Evolutionary conservation across 2,888 invertebrate genomes (phyloP).

Genomic region (Scaptomyza parva): DNA sequence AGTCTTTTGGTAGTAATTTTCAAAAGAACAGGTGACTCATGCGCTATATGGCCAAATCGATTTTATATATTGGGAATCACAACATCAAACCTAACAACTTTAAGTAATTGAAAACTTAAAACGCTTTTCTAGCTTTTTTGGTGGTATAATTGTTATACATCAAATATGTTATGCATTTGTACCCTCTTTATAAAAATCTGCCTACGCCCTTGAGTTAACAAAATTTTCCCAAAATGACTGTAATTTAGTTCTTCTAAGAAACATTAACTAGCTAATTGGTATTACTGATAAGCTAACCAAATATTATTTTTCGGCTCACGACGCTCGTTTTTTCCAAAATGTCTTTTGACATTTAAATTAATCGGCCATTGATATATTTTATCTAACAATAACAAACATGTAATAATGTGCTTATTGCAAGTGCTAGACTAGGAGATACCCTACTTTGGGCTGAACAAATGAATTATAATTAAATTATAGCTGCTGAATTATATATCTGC

Average conservation of each 20-base stretch:
- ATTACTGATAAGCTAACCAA: not conserved
- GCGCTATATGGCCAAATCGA: not conserved
- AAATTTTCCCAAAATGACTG: not conserved
- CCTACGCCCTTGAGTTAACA: too few relatives aligned
- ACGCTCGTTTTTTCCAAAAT: not conserved
- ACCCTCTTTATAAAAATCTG: too few relatives aligned
- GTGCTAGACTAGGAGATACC: not conserved
- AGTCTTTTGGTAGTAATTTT: conserved; percentile 1
- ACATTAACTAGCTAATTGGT: not conserved
- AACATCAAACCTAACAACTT: too few relatives aligned
- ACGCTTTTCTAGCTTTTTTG: too few relatives aligned
- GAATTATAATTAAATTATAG: too few relatives aligned
- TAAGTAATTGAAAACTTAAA: too few relatives aligned
- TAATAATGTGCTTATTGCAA: too few relatives aligned
- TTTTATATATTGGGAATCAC: not conserved
- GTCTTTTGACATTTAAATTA: conserved; percentile 2
- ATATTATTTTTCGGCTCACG: not conserved
- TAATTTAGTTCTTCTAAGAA: not conserved
- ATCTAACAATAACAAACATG: not conserved
- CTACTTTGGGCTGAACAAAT: not conserved
- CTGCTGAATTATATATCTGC: too few relatives aligned
- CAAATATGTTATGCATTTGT: not conserved
- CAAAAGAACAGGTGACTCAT: conserved; percentile 5
- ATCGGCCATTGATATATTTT: conserved; percentile 2
- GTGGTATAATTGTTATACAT: too few relatives aligned